Evolutionary conservation across 2,888 invertebrate genomes (phyloP).

Genomic region (Platycnemis pennipes): DNA sequence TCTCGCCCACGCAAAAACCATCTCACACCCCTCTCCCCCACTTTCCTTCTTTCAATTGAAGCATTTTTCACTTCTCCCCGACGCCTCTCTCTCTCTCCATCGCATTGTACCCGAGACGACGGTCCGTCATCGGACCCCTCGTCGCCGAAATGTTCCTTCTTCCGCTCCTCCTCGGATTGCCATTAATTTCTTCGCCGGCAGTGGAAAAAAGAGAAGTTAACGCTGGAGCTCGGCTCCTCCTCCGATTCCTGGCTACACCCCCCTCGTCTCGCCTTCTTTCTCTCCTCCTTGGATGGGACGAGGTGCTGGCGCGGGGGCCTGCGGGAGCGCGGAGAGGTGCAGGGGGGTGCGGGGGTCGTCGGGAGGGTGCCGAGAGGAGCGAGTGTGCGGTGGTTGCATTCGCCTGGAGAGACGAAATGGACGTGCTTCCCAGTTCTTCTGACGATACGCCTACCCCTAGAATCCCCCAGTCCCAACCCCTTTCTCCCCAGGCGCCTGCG

Average conservation of each 20-base stretch:
- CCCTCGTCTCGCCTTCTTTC: no score
- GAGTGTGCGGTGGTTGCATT: neutral
- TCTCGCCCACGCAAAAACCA: neutral
- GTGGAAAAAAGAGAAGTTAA: no score
- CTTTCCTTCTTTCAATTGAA: neutral
- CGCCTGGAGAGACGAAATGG: conserved; percentile 14
- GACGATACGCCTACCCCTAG: conserved; percentile 36
- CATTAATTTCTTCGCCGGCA: no score
- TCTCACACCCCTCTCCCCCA: neutral
- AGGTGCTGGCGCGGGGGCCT: no score
- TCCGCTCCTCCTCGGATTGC: no score
- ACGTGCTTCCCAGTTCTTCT: conserved; percentile 43
- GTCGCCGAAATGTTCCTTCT: no score
- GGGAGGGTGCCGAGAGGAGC: neutral
- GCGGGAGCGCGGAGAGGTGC: no score
- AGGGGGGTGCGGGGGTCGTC: neutral
- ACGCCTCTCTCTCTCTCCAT: neutral
- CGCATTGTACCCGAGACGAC: neutral
- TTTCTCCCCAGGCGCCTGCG: conserved; percentile 32
- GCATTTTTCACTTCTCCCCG: neutral
- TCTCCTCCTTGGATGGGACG: no score
- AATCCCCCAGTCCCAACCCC: neutral
- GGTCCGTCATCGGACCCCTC: no score
- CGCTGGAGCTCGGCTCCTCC: no score
- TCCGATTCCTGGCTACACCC: no score